Conservation (phyloP, 2,888 invertebrate genomes). For the Helleia helle region DNA sequence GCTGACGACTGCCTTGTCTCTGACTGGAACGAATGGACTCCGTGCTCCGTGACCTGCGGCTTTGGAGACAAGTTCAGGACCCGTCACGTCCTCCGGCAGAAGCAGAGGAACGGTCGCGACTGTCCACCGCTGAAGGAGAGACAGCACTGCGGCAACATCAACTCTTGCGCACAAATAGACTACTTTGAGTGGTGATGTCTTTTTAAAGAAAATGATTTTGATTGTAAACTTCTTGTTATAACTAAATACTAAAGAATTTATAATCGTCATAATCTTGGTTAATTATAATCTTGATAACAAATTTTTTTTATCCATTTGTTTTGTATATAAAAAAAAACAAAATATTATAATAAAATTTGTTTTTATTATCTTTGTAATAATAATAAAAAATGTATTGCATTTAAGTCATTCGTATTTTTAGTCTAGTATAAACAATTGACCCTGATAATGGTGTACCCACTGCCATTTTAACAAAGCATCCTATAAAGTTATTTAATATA, state of each 20-base stretch:
- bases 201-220: neutral
- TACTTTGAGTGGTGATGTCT: constrained; percentile 50
- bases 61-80: constrained; percentile 88
- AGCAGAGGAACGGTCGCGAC: constrained; percentile 80
- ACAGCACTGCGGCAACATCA: constrained; percentile 48
- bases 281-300: no score
- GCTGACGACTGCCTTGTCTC: constrained; percentile 87
- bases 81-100: constrained; percentile 81
- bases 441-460: no score
- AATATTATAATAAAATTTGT: no score
- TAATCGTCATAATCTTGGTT: neutral
- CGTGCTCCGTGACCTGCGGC: constrained; percentile 90
- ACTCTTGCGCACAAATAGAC: constrained; percentile 52
- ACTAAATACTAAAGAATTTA: neutral
- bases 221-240: neutral
- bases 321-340: no score
- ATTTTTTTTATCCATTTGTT: no score
- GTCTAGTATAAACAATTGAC: no score
- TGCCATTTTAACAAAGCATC: no score
- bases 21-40: constrained; percentile 88
- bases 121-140: constrained; percentile 49
- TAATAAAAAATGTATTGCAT: no score
- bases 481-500: no score
- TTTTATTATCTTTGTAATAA: no score
- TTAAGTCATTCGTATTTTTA: no score